phyloP scores from a whole-genome alignment of 2,113 vertebrate genomes.

The Nibea coibor region DNA sequence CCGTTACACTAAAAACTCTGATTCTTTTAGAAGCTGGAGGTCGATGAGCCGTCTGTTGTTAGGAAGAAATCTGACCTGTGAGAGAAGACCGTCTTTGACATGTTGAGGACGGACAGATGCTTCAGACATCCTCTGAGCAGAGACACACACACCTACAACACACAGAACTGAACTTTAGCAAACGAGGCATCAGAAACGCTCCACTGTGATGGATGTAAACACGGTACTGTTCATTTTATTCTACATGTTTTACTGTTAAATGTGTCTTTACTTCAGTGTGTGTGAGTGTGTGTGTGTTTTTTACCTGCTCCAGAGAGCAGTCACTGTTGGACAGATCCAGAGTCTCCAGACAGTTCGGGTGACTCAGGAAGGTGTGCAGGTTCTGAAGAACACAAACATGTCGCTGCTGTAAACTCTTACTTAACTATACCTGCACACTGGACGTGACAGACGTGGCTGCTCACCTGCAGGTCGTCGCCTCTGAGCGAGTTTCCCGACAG shows the following conservation, averaged over 20 bases:
- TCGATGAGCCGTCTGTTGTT: no score
- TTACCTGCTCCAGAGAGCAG: slow-evolving; percentile 92
- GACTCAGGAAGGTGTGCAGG: slow-evolving; percentile 93
- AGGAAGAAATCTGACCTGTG: slow-evolving; percentile 79
- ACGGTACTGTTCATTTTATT: no score
- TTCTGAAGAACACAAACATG: slow-evolving; percentile 75
- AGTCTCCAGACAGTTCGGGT: slow-evolving; percentile 88
- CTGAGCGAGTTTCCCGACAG: slow-evolving; percentile 93
- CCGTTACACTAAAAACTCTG: no score
- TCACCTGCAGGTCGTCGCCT: slow-evolving; percentile 93
- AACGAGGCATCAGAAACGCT: neutral
- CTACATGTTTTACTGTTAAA: no score
- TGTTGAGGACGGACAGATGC: slow-evolving; percentile 91
- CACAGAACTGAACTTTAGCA: neutral
- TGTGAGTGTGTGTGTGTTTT: neutral
- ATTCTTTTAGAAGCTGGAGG: no score
- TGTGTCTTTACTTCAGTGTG: no score
- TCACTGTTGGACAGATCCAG: slow-evolving; percentile 95
- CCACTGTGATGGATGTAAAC: neutral
- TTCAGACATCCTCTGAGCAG: slow-evolving; percentile 92
- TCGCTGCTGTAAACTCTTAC: neutral
- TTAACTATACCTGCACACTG: neutral
- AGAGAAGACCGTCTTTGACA: slow-evolving; percentile 92
- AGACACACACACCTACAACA: slow-evolving; percentile 88
- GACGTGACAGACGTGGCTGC: neutral